A percentile compares a stretch with the other conserved stretches of the same genome.
Evolutionary conservation across 2,888 invertebrate genomes (phyloP).

Genomic region (Eristalis tenax): DNA sequence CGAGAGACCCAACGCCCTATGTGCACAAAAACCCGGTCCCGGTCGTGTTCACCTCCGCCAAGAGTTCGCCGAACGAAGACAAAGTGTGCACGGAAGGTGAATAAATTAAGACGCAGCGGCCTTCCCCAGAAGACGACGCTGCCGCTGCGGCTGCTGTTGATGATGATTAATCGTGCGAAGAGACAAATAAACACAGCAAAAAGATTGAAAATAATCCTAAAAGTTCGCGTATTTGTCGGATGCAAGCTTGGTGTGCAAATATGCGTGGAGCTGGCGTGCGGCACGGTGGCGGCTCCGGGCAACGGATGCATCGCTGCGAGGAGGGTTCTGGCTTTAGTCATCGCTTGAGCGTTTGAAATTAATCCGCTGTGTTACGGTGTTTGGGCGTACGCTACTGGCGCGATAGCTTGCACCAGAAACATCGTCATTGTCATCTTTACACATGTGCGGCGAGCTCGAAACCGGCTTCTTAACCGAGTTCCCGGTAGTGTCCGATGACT

Average conservation of each 20-base stretch:
- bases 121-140: neutral
- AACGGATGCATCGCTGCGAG: neutral
- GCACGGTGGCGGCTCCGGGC: neutral
- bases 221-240: conserved; percentile 60
- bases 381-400: conserved; percentile 10
- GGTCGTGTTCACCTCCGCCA: neutral
- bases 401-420: conserved; percentile 7
- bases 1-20: neutral
- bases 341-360: conserved; percentile 40
- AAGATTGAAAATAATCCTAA: conserved; percentile 33
- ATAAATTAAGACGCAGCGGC: neutral
- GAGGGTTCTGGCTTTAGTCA: conserved; percentile 45
- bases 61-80: neutral
- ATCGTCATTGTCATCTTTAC: conserved; percentile 10
- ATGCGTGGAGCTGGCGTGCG: conserved; percentile 22
- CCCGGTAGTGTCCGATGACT: conserved; percentile 39
- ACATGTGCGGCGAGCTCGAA: conserved; percentile 1
- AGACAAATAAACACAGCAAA: conserved; percentile 22
- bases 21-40: neutral
- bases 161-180: conserved; percentile 53
- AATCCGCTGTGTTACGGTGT: conserved; percentile 18
- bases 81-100: neutral
- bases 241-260: conserved; percentile 47
- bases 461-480: conserved; percentile 31
- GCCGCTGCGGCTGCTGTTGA: neutral